These are phyloP conservation scores for Ploceus nigricollis DNA, from an alignment of 2,113 vertebrate genomes.

Conservation along the genomic window DNA sequence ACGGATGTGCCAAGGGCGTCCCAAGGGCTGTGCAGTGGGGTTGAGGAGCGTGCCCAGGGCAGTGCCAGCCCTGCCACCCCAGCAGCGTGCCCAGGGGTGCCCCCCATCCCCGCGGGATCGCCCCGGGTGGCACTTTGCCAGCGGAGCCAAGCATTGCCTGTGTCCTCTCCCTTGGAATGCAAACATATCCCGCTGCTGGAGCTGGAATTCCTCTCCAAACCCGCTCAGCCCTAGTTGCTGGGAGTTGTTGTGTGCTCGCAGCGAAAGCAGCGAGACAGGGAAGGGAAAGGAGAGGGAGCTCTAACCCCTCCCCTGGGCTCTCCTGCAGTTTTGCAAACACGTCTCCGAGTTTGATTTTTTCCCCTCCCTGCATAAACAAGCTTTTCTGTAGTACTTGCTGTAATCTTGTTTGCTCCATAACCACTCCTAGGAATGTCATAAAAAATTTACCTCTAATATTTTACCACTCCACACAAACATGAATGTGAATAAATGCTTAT, in stretches of 20 bases:
- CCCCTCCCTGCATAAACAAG: not conserved
- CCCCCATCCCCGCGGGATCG: not conserved
- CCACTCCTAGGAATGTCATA: conserved; percentile 29
- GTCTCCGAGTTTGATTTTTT: not conserved
- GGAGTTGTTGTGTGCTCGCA: rapidly evolving
- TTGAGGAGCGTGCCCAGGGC: not conserved
- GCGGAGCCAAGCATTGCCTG: rapidly evolving
- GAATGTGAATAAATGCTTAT: not conserved
- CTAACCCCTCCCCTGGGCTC: not conserved
- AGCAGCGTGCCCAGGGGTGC: not conserved
- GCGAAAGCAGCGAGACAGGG: not conserved
- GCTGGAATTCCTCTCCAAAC: not conserved
- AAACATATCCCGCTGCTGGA: rapidly evolving
- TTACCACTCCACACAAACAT: not conserved
- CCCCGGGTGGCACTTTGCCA: not conserved
- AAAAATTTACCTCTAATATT: conserved; percentile 28
- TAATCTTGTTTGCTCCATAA: conserved; percentile 46
- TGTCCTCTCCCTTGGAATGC: not conserved
- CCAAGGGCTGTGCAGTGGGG: not conserved
- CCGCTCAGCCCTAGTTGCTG: not conserved
- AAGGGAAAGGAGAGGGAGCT: not conserved
- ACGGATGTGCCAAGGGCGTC: rapidly evolving
- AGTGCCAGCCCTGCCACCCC: not conserved
- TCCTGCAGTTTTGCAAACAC: not conserved
- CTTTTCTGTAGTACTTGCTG: conserved; percentile 8